Evolutionary conservation across 2,113 vertebrate species (phyloP), one percentile per base, ranked within the genome.

Genomic region (Ranitomeya imitator): DNA sequence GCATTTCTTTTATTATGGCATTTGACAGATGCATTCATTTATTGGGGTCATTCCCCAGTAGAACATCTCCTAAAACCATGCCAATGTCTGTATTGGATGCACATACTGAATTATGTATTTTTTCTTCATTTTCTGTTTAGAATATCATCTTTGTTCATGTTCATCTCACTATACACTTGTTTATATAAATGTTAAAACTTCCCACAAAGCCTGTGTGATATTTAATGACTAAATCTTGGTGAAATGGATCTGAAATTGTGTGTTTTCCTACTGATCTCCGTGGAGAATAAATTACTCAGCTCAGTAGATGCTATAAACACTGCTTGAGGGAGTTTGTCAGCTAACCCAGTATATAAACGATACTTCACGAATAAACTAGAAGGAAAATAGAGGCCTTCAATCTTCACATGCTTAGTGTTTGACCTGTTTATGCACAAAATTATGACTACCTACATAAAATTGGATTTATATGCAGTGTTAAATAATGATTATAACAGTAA

Each of bases 221-320:
- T 31, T 71, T 71, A 71, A 71, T 71, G 69, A 37, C 69, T 31
- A 71, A 65, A 65, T 65, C 63, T 65, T 21, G 21, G 7, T 65
- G 13, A 37, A 71, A 37, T 31, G 69, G 18, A 16, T 71, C 69
- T 71, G 69, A 37, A 71, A 71, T 71, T 31, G 26, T 71, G 31
- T 71, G 23, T 31, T 71, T 37, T 7, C 69, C 23, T 71, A 71
- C 69, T 71, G 69, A 31, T 71, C 69, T 71, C 26, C 37, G 69
- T 71, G 23, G 69, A 71, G 69, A 71, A 71, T 71, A 71, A 71
- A 71, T 71, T 31, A 71, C 69, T 71, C 69, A 71, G 69, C 69
- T 71, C 69, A 71, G 69, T 71, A 69, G 69, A 71, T 71, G 13
- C 69, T 31, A 14, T 37, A 31, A 71, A 71, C 69, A 37, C 69